Conservation (phyloP, 2,113 vertebrate species). For the Burhinus bistriatus region DNA sequence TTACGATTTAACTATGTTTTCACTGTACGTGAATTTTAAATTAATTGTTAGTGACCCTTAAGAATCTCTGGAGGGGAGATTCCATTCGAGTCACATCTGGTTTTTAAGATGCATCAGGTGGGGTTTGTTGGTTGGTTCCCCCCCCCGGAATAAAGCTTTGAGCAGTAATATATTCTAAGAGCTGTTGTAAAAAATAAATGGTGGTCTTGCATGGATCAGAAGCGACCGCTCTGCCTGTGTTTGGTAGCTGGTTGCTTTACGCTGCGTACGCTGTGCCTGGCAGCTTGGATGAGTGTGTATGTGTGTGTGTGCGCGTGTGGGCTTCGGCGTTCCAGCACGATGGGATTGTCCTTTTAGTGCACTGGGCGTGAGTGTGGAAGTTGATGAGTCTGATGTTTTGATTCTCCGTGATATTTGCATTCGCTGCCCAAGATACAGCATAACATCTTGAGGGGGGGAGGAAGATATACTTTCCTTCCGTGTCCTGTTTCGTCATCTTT, state of each 20-base stretch:
- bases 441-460: not conserved
- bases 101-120: not conserved
- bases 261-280: not conserved
- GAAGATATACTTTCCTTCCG: not conserved
- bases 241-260: not conserved
- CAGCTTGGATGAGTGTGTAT: constrained; percentile 23
- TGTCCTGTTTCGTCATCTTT: not conserved
- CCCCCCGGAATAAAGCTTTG: not conserved
- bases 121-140: not conserved
- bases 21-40: not conserved
- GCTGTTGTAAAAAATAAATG: not conserved
- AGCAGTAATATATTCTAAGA: not conserved
- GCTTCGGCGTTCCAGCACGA: not conserved
- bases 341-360: constrained; percentile 50
- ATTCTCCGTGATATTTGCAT: not conserved
- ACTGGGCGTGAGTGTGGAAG: not conserved
- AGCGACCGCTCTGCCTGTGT: not conserved
- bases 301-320: not conserved
- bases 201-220: not conserved
- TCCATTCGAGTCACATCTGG: not conserved
- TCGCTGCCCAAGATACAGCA: not conserved
- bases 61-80: not conserved
- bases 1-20: not conserved
- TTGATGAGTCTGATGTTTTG: constrained; percentile 6
- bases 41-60: not conserved